These are phyloP conservation scores for Lutjanus campechanus DNA, from an alignment of 2,797 vertebrate genomes.

Conservation along the genomic window DNA sequence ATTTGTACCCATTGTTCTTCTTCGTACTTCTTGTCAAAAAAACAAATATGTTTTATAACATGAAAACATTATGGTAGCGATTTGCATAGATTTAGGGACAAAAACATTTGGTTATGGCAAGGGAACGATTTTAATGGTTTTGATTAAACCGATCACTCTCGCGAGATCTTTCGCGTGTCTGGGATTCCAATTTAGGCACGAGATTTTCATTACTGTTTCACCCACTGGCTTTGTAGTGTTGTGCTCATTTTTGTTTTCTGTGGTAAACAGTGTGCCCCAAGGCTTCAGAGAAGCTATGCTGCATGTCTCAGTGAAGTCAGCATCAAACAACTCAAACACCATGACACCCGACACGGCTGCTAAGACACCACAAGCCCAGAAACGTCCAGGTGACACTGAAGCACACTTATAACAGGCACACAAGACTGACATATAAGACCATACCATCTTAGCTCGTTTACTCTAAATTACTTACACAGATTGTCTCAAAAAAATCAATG, in stretches of 20 bases:
- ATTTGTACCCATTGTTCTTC: too few species aligned
- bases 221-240: not conserved
- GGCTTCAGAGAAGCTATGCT: constrained; percentile 58
- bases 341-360: not conserved
- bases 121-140: too few species aligned
- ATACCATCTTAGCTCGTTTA: not conserved
- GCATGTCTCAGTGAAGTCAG: constrained; percentile 18
- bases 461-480: too few species aligned
- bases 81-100: too few species aligned
- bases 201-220: not conserved
- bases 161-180: too few species aligned
- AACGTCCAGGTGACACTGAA: constrained; percentile 11
- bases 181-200: too few species aligned
- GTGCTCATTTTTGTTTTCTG: not conserved
- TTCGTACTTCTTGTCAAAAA: too few species aligned
- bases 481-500: too few species aligned
- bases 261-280: constrained; percentile 43
- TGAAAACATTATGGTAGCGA: too few species aligned
- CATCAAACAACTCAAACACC: not conserved
- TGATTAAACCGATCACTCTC: too few species aligned
- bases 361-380: not conserved
- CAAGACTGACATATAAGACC: not conserved
- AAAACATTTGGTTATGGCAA: too few species aligned
- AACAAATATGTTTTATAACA: too few species aligned
- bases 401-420: not conserved